Conservation (phyloP, 1,140 invertebrate species). For the Bombus confusus region DNA sequence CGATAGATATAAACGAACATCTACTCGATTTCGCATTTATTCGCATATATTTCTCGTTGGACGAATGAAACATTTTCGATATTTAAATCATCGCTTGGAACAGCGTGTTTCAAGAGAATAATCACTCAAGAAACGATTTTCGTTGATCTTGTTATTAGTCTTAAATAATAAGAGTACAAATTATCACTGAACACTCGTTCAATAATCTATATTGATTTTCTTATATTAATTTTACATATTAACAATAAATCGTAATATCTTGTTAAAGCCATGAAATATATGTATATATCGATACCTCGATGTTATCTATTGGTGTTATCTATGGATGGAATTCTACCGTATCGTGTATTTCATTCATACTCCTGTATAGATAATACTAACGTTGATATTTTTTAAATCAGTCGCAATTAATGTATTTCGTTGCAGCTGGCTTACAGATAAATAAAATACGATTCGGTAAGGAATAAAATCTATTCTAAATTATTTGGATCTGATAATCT, state of each 20-base stretch:
- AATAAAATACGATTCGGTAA: background rate
- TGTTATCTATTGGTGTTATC: background rate
- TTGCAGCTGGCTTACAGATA: slow-evolving; percentile 10
- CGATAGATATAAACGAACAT: slow-evolving; percentile 14
- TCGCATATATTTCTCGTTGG: slow-evolving; percentile 51
- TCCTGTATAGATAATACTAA: slow-evolving; percentile 11
- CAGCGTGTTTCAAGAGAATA: background rate
- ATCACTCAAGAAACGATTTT: background rate
- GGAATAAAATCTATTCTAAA: background rate
- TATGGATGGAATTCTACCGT: slow-evolving; percentile 61
- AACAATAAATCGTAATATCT: slow-evolving; percentile 55
- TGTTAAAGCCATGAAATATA: slow-evolving; percentile 14
- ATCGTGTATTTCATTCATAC: slow-evolving; percentile 50
- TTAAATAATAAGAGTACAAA: background rate
- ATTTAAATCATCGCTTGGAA: background rate
- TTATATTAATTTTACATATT: slow-evolving; percentile 52
- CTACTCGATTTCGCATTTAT: slow-evolving; percentile 45
- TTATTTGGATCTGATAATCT: background rate
- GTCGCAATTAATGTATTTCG: slow-evolving; percentile 16
- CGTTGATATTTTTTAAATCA: slow-evolving; percentile 11
- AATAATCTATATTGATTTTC: slow-evolving; percentile 54
- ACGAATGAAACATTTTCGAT: background rate
- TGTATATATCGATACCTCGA: background rate
- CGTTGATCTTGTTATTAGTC: background rate
- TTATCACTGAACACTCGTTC: slow-evolving; percentile 15